These are phyloP conservation scores for Hydrotaea cyrtoneurina DNA, from an alignment of 2,888 invertebrate genomes.

Conservation along the genomic window DNA sequence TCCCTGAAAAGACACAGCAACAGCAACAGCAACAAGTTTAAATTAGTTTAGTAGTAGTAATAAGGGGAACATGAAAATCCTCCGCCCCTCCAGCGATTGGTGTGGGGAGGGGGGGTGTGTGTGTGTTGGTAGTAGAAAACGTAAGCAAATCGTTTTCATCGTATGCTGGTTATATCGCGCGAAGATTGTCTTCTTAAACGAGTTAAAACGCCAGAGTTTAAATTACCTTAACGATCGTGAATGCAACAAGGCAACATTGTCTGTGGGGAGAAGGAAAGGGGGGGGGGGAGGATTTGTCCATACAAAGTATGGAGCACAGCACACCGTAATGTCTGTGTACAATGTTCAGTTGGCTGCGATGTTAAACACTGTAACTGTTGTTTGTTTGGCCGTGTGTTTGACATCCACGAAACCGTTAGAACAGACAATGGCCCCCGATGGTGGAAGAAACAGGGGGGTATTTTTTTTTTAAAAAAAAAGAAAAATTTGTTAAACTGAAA, in stretches of 20 bases:
- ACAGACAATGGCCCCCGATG: conserved; percentile 15
- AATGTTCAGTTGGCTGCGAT: conserved; percentile 10
- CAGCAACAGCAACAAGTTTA: not conserved
- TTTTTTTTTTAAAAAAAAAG: too few relatives aligned
- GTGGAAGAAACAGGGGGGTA: not conserved
- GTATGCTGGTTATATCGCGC: too few relatives aligned
- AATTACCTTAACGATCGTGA: conserved; percentile 57
- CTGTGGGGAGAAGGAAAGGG: not conserved
- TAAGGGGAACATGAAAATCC: too few relatives aligned
- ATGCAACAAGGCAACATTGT: not conserved
- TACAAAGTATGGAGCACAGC: not conserved
- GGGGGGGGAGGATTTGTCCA: not conserved
- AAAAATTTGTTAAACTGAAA: not conserved
- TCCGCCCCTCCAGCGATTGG: not conserved
- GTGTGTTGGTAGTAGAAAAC: too few relatives aligned
- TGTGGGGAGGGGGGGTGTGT: too few relatives aligned
- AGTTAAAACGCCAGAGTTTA: conserved; percentile 38
- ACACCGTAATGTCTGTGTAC: not conserved
- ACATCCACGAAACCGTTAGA: conserved; percentile 49
- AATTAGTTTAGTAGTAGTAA: conserved; percentile 11
- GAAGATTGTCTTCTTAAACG: conserved; percentile 21
- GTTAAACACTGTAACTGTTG: conserved; percentile 26
- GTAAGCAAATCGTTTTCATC: too few relatives aligned
- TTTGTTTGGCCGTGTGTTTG: conserved; percentile 21
- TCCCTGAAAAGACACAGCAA: too few relatives aligned